Evolutionary conservation across 2,797 vertebrate genomes (phyloP), one percentile per base, ranked within the genome.

Genomic region (Anomalospiza imberbis): DNA sequence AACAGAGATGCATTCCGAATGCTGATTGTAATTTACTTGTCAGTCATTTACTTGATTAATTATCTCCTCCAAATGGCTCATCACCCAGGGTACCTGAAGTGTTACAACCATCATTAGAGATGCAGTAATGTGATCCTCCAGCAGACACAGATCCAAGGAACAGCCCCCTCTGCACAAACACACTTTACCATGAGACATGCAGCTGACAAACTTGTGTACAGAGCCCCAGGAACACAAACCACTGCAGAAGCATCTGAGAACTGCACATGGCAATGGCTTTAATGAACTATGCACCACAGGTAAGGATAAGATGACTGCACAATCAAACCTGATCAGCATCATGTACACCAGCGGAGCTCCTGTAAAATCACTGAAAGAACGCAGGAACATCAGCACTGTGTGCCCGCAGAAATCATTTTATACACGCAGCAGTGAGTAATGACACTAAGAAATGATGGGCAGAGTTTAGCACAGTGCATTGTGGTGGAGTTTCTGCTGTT

Each of bases 21-120:
- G 51, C 44, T 75, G 60, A 32, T 78, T 94, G 72, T 66, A 88
- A 92, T 93, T 95, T 84, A 90, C 50, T 71, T 85, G 84, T 91
- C 82, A 95, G 67, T 96, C 93, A 96, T 75, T 63, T 76, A 63
- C 45, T 74, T 85, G 65, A 85, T 87, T 90, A 94, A 94, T 95
- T 89, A 79, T 42, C 83, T 80, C 47, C 84, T 84, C 66, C 45
- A 70, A 94, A 87, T 32, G 57, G 65, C 77, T 97, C 67, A 90
- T 85, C 65, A 80, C 47, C 36, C 67, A 47, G 60, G 51, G 81
- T 67, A 93, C 60, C 86, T 71, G 54, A 73, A 81, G 66, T 66
- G 51, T 87, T 92, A 85, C 48, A 80, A 76, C 53, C 57, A 26
- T n/a, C 66, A 20, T 12, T 40, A 53, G 51, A 60, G 62, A 68